phyloP scores from a whole-genome alignment of 2,888 invertebrate species.

The Pandemis heparana region DNA sequence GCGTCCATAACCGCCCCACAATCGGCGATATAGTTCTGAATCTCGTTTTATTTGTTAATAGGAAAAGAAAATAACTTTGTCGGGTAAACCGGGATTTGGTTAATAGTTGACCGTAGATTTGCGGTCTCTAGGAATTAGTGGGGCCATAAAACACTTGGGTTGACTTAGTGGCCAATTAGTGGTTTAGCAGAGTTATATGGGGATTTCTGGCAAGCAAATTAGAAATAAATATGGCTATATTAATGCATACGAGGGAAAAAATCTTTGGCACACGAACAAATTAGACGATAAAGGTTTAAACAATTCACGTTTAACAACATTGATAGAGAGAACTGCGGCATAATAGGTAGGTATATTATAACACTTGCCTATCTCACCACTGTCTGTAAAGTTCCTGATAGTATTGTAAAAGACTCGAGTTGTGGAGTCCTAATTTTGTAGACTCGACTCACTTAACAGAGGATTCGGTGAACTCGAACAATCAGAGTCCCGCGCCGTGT shows the following conservation, averaged over 20 bases:
- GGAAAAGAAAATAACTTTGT: slow-evolving; percentile 59
- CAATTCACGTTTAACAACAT: no score
- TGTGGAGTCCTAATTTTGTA: no score
- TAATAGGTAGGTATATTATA: no score
- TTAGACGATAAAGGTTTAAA: no score
- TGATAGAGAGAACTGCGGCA: no score
- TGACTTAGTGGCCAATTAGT: slow-evolving; percentile 37
- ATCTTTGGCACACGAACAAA: not conserved
- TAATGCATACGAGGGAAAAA: no score
- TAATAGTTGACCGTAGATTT: slow-evolving; percentile 41
- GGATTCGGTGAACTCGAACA: no score
- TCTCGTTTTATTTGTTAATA: slow-evolving; percentile 68
- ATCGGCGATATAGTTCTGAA: slow-evolving; percentile 60
- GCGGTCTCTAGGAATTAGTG: slow-evolving; percentile 35
- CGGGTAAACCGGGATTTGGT: slow-evolving; percentile 45
- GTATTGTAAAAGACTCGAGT: no score
- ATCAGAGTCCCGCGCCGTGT: no score
- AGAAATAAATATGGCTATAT: not conserved
- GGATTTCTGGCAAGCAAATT: not conserved
- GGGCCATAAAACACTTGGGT: slow-evolving; percentile 29
- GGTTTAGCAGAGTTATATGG: slow-evolving; percentile 23
- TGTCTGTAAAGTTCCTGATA: no score
- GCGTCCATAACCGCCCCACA: slow-evolving; percentile 58
- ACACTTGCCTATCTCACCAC: no score
- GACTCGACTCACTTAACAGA: no score